A percentile compares a stretch with the other conserved stretches of the same genome.
Evolutionary conservation across 2,797 vertebrate genomes (phyloP).

Genomic region (Gallirallus australis): DNA sequence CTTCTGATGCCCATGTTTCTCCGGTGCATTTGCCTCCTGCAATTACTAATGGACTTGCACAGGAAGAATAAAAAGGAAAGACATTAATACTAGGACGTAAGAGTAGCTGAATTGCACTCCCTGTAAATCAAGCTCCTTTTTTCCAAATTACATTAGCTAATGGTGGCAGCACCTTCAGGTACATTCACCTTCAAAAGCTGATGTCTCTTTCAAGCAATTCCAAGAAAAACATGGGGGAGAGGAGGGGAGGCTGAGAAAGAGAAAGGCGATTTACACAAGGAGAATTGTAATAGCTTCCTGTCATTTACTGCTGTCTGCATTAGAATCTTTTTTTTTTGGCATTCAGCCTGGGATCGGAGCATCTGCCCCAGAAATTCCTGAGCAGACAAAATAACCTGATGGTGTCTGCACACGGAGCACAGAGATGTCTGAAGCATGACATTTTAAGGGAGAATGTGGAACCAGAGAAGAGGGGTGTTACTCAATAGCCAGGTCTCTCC

Average conservation of each 20-base stretch:
- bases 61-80: background rate
- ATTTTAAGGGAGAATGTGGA: background rate
- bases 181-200: constrained; percentile 51
- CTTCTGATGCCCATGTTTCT: background rate
- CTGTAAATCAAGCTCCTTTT: background rate
- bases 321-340: background rate
- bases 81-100: accelerated
- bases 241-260: background rate
- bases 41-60: background rate
- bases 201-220: constrained; percentile 40
- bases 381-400: background rate
- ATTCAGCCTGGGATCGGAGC: background rate
- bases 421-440: background rate
- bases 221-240: background rate
- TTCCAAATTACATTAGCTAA: constrained; percentile 64
- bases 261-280: constrained; percentile 7
- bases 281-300: constrained; percentile 48
- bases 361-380: background rate
- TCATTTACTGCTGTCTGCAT: constrained; percentile 8
- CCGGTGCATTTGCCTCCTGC: background rate
- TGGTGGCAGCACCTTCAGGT: constrained; percentile 23
- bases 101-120: background rate
- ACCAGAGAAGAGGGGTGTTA: background rate
- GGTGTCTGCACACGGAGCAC: background rate
- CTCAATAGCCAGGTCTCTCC: background rate